These are phyloP conservation scores for Pachypanchax playfairii DNA, from an alignment of 2,113 vertebrate genomes.

Conservation along the genomic window DNA sequence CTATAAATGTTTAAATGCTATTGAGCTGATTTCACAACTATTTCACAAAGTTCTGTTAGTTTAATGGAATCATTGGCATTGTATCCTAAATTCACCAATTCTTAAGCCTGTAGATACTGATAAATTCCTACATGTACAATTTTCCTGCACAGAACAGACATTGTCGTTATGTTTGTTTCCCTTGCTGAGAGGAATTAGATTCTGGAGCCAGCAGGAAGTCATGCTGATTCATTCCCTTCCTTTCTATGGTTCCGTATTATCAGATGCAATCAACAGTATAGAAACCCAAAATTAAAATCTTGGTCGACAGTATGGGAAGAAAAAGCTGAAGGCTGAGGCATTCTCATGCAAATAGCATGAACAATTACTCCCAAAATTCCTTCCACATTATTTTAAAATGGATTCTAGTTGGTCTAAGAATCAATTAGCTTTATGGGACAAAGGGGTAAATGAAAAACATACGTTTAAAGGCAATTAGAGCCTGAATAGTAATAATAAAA, in stretches of 20 bases:
- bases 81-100: not conserved
- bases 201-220: conserved; percentile 1
- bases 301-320: conserved; percentile 19
- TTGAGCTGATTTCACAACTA: too few species aligned
- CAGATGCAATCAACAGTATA: conserved; percentile 47
- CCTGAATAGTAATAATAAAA: not conserved
- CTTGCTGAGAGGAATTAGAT: conserved; percentile 12
- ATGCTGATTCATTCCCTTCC: conserved; percentile 35
- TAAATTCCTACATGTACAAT: not conserved
- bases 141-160: not conserved
- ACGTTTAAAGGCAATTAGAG: conserved; percentile 36
- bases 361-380: conserved; percentile 50
- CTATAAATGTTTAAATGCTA: too few species aligned
- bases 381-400: conserved; percentile 35
- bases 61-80: not conserved
- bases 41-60: not conserved
- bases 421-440: conserved; percentile 25
- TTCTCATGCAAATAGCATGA: conserved; percentile 57
- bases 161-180: conserved; percentile 1
- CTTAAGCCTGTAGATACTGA: not conserved
- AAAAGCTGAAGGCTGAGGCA: conserved; percentile 30
- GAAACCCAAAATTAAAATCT: conserved; percentile 44
- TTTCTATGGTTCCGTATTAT: conserved; percentile 42
- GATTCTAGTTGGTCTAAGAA: conserved; percentile 31
- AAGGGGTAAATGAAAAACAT: conserved; percentile 29